Conservation (phyloP, 2,113 vertebrate genomes). For the Psilopsiagon aymara region DNA sequence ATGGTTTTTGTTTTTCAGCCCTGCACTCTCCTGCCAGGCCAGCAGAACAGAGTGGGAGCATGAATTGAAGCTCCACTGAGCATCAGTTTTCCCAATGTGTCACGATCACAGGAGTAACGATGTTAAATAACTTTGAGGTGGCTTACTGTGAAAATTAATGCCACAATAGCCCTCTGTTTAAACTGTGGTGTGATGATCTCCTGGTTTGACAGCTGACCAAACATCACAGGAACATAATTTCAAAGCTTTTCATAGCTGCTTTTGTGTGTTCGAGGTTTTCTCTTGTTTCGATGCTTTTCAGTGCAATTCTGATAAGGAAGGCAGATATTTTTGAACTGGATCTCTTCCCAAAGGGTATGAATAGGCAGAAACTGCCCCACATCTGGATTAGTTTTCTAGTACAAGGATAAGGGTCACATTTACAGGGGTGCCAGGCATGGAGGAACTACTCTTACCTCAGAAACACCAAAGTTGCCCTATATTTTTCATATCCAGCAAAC, state of each 20-base stretch:
- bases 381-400: background rate
- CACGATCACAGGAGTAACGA: background rate
- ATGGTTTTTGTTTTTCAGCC: background rate
- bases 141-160: constrained; percentile 7
- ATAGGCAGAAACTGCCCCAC: background rate
- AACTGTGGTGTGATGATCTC: background rate
- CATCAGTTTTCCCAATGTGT: background rate
- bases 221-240: background rate
- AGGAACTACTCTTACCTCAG: background rate
- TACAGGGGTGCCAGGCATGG: background rate
- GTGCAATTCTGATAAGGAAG: background rate
- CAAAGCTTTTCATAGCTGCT: background rate
- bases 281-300: background rate
- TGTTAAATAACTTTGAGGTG: background rate
- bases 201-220: background rate
- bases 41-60: background rate
- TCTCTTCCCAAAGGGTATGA: background rate
- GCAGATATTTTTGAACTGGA: background rate
- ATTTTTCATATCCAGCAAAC: background rate
- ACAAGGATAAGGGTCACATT: background rate
- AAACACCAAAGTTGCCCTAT: background rate
- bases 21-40: background rate
- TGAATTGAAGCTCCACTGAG: background rate
- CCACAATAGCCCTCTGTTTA: background rate
- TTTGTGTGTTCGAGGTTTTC: background rate